phyloP scores from a whole-genome alignment of 1,140 invertebrate species.

The Lamellibrachia luymesi region DNA sequence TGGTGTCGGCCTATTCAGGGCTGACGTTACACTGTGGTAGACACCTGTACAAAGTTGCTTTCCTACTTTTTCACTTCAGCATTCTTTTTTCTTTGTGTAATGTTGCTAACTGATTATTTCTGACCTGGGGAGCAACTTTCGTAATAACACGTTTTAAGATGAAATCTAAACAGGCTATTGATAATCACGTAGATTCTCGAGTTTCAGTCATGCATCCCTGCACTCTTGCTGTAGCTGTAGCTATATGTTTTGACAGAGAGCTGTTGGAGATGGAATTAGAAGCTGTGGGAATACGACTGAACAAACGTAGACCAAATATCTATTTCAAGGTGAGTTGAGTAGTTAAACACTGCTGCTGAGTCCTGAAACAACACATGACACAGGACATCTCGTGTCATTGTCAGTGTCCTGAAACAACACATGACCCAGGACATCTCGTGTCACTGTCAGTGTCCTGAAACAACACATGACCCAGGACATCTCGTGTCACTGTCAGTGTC shows the following conservation, averaged over 20 bases:
- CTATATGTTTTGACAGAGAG: slow-evolving; percentile 54
- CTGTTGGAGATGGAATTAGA: slow-evolving; percentile 92
- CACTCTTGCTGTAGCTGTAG: neutral
- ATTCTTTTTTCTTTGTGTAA: neutral
- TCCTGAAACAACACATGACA: neutral
- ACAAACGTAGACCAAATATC: slow-evolving; percentile 92
- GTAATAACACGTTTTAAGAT: too few relatives aligned
- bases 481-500: too few relatives aligned
- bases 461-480: neutral
- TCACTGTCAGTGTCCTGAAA: too few relatives aligned
- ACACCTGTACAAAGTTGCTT: neutral
- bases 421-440: neutral
- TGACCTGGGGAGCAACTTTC: too few relatives aligned
- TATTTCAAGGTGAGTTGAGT: slow-evolving; percentile 82
- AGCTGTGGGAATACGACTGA: slow-evolving; percentile 92
- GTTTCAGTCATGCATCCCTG: neutral
- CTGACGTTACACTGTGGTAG: neutral
- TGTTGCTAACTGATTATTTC: neutral
- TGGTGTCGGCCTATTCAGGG: too few relatives aligned
- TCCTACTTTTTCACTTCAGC: neutral
- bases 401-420: neutral
- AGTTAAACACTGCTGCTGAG: neutral
- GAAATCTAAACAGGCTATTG: too few relatives aligned
- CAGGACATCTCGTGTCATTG: neutral
- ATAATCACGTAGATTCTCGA: too few relatives aligned